phyloP scores from a whole-genome alignment of 1,140 invertebrate genomes.

The Bradysia coprophila region DNA sequence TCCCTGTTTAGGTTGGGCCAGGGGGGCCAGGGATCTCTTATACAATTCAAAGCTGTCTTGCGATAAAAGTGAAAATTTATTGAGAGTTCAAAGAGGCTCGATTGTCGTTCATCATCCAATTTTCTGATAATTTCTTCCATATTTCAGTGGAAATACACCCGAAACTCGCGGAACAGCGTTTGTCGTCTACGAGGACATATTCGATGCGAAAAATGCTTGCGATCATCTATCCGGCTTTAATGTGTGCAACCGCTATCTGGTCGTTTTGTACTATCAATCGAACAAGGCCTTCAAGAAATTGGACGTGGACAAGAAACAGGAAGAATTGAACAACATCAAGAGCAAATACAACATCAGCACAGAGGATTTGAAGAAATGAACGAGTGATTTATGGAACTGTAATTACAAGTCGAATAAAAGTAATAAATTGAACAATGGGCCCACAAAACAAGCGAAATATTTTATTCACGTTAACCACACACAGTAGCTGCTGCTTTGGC shows the following conservation, averaged over 20 bases:
- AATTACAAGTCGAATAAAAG: too few relatives aligned
- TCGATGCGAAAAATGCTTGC: conserved; percentile 99
- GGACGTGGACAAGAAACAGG: conserved; percentile 92
- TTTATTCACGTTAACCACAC: too few relatives aligned
- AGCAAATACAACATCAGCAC: conserved; percentile 66
- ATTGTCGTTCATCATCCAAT: neutral
- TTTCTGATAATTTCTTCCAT: conserved; percentile 7
- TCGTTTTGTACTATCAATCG: conserved; percentile 92
- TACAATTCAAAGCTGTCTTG: neutral
- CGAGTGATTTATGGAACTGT: too few relatives aligned
- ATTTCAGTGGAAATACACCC: conserved; percentile 82
- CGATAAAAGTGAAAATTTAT: neutral
- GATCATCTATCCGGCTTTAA: conserved; percentile 98
- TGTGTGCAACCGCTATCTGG: conserved; percentile 95
- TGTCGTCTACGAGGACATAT: conserved; percentile 99
- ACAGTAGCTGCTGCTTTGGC: too few relatives aligned
- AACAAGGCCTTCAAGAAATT: conserved; percentile 92
- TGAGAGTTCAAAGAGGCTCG: too few relatives aligned
- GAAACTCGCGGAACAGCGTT: conserved; percentile 97
- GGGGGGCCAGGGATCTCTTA: too few relatives aligned
- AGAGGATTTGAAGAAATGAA: conserved; percentile 20
- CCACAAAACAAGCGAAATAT: too few relatives aligned
- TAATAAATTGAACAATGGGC: too few relatives aligned
- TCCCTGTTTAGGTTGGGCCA: neutral
- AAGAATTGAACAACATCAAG: conserved; percentile 93